Base-by-base conservation (phyloP, 2,113 vertebrate genomes). In the Trichomycterus rosablanca region DNA sequence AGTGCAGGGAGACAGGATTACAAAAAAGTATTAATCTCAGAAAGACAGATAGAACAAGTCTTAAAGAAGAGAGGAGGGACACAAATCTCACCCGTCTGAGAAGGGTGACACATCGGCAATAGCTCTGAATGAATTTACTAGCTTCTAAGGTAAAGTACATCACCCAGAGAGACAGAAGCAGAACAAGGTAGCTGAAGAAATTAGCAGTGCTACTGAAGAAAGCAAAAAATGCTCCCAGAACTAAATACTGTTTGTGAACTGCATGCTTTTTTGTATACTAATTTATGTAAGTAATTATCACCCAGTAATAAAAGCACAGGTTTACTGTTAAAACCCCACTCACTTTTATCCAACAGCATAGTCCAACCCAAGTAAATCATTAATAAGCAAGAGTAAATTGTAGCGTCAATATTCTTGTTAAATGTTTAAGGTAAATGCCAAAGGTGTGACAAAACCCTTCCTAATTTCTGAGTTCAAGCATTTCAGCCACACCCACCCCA, bases 1-100 rank as follows among this genome's bases (percentile, higher is more conserved):
- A 44, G 14, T 43, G 20, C 4, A 28, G 45, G 35, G 35, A 42
- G 56, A 14, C 23, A 11, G 51, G 59, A 72, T 63, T 57, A 63
- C 2, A 16, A 40, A 51, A 39, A 54, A 49, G 55, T 48, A 64
- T 34, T 49, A 63, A 64, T 71, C 59, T 59, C n/a, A 42, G n/a
- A n/a, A n/a, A n/a, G n/a, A n/a, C n/a, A 23, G 26, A 30, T 40
- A 54, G 65, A 32, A 45, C 30, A 40, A 46, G 19, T 50, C 34
- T 8, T 4, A 10, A 34, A 35, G 23, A 66, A 40, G 46, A 22
- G 50, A 14, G 34, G 24, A 20, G 53, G 28, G 54, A 56, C 7
- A 15, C 8, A 49, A 23, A 39, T 49, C 19, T 35, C 18, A 14
- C 3, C 49, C n/a, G 42, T 53, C 43, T 45, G 16, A 56, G 50